Evolutionary conservation across 2,888 invertebrate genomes (phyloP).

Genomic region (Quadroppia sp.): DNA sequence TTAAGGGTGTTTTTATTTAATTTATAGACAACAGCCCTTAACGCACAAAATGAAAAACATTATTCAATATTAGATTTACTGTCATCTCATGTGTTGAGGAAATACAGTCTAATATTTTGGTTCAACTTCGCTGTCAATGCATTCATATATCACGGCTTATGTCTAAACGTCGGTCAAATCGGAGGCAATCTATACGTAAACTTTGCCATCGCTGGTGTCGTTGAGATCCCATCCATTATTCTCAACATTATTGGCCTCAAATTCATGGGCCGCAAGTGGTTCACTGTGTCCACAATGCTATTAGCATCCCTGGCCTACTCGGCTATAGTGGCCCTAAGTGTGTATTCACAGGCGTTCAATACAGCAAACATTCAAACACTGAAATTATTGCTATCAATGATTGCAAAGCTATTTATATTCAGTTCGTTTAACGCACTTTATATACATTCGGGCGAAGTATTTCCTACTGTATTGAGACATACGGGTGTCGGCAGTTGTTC

Average conservation of each 20-base stretch:
- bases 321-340: neutral
- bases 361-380: neutral
- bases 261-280: conserved; percentile 30
- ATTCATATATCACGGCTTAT: conserved; percentile 76
- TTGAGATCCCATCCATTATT: conserved; percentile 69
- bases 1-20: neutral
- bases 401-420: conserved; percentile 42
- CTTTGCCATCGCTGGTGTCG: conserved; percentile 70
- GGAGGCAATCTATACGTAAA: conserved; percentile 75
- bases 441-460: conserved; percentile 41
- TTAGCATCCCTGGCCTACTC: conserved; percentile 1
- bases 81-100: conserved; percentile 12
- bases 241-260: conserved; percentile 34
- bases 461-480: conserved; percentile 41
- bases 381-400: conserved; percentile 19
- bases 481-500: conserved; percentile 38
- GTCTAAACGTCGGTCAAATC: conserved; percentile 71
- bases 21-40: no score
- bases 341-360: neutral
- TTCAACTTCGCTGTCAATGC: conserved; percentile 68
- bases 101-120: conserved; percentile 39
- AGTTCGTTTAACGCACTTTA: conserved; percentile 40
- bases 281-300: conserved; percentile 17
- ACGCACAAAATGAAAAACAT: neutral
- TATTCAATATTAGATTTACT: conserved; percentile 23